phyloP scores from a whole-genome alignment of 2,113 vertebrate genomes.

The Trinectes maculatus region DNA sequence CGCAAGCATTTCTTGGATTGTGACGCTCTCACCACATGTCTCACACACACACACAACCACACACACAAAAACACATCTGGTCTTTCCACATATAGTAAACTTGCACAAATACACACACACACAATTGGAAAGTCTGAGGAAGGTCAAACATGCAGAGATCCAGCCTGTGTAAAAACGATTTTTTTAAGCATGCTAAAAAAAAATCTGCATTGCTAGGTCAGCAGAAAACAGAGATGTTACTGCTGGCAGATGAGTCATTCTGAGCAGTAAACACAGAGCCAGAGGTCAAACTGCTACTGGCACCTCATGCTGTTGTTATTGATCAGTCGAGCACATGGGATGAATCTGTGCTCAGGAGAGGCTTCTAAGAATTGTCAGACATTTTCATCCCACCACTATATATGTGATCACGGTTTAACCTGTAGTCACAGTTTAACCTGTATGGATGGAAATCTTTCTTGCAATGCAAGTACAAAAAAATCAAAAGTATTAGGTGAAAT shows the following conservation, averaged over 20 bases:
- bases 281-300: slow-evolving; percentile 21
- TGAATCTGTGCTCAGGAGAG: too few species aligned
- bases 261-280: slow-evolving; percentile 21
- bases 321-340: slow-evolving; percentile 9
- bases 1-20: slow-evolving; percentile 39
- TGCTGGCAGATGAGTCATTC: slow-evolving; percentile 1
- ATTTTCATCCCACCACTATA: too few species aligned
- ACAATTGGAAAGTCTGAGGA: slow-evolving; percentile 2
- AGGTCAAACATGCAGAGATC: slow-evolving; percentile 19
- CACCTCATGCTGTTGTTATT: slow-evolving; percentile 3
- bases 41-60: slow-evolving; percentile 5
- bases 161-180: neutral
- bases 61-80: neutral
- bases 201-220: slow-evolving; percentile 13
- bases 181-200: neutral
- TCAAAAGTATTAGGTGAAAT: neutral
- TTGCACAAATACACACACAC: slow-evolving; percentile 10
- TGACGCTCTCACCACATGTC: slow-evolving; percentile 7
- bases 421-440: too few species aligned
- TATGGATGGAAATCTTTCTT: too few species aligned
- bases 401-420: too few species aligned
- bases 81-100: neutral
- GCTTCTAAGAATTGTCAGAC: too few species aligned
- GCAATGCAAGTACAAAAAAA: too few species aligned
- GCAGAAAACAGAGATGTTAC: slow-evolving; percentile 25